Evolutionary conservation across 2,113 vertebrate species (phyloP).

Genomic region (Cyanistes caeruleus): DNA sequence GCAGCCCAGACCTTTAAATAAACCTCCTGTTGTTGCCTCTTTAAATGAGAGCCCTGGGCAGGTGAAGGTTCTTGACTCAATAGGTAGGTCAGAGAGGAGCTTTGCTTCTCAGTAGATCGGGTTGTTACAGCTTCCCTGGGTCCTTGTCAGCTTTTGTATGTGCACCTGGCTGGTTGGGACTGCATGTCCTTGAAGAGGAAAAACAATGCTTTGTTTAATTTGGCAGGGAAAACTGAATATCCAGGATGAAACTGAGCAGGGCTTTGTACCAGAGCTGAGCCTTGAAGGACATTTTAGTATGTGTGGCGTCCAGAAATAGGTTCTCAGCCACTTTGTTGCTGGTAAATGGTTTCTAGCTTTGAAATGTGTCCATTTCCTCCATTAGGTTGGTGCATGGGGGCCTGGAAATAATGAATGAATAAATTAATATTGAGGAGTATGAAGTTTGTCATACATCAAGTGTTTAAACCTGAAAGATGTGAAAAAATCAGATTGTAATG

Average conservation of each 20-base stretch:
- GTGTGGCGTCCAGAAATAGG: background rate
- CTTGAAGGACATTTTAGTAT: fast-evolving
- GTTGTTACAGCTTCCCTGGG: background rate
- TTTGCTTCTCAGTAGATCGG: background rate
- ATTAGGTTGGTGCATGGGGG: background rate
- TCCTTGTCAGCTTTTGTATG: background rate
- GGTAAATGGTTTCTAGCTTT: background rate
- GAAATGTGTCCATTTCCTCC: background rate
- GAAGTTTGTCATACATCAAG: background rate
- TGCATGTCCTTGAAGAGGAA: background rate
- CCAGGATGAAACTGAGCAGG: background rate
- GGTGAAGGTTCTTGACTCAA: background rate
- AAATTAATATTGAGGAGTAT: background rate
- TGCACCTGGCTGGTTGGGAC: background rate
- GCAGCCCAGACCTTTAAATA: background rate
- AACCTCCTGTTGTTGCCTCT: background rate
- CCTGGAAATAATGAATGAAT: background rate
- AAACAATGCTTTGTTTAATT: constrained; percentile 22
- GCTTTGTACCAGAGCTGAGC: background rate
- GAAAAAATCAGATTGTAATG: background rate
- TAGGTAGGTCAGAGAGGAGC: background rate
- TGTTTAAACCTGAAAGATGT: background rate
- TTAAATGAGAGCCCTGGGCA: background rate
- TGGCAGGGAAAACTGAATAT: background rate
- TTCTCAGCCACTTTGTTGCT: background rate